Evolutionary conservation across 2,113 vertebrate genomes (phyloP).

Genomic region (Channa argus): DNA sequence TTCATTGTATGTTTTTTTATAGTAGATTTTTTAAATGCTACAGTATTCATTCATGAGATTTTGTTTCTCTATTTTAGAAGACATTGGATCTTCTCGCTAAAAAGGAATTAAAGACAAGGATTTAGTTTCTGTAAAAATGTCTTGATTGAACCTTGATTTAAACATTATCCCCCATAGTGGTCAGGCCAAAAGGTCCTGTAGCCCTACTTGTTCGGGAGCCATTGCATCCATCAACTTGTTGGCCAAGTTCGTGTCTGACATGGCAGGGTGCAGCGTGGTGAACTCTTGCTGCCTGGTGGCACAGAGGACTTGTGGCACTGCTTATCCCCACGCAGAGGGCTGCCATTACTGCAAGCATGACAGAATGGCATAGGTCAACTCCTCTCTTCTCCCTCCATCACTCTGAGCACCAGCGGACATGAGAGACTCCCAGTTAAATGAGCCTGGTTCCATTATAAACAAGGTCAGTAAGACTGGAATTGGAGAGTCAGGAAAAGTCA

Average conservation of each 20-base stretch:
- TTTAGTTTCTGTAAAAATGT: no score
- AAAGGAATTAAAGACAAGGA: no score
- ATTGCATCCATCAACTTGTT: slow-evolving; percentile 24
- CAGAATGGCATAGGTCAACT: slow-evolving; percentile 61
- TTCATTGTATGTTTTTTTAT: no score
- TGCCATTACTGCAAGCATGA: slow-evolving; percentile 33
- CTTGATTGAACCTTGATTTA: slow-evolving; percentile 1
- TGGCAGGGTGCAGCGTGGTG: slow-evolving; percentile 33
- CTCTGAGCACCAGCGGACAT: slow-evolving; percentile 41
- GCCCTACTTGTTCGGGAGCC: slow-evolving; percentile 32
- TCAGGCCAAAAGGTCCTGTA: slow-evolving; percentile 3
- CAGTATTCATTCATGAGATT: no score
- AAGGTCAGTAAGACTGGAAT: slow-evolving; percentile 66
- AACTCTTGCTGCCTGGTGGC: slow-evolving; percentile 45
- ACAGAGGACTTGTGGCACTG: slow-evolving; percentile 54
- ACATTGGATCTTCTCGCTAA: no score
- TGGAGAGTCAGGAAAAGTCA: not conserved
- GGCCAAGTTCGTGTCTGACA: slow-evolving; percentile 56
- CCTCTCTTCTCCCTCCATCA: slow-evolving; percentile 50
- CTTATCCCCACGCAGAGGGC: slow-evolving; percentile 40
- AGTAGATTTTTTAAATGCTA: no score
- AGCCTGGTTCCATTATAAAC: slow-evolving; percentile 68
- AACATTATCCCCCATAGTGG: not conserved
- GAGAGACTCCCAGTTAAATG: slow-evolving; percentile 68
- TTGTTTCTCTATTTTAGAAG: no score